Evolutionary conservation across 1,140 invertebrate species (phyloP), one percentile per base, ranked within the genome.

Genomic region (Drosophila lowei): DNA sequence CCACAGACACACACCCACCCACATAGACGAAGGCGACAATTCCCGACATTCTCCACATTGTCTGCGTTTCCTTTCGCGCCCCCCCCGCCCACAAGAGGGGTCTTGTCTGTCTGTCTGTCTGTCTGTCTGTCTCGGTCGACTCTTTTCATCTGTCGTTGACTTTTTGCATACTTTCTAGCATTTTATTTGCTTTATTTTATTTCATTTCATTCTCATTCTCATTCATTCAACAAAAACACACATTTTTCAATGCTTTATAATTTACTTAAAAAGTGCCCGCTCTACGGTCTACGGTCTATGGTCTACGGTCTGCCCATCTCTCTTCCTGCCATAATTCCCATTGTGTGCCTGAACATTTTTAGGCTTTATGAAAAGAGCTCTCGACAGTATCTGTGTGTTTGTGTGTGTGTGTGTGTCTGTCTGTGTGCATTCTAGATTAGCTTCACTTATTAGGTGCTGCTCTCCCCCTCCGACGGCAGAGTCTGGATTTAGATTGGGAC

Each of bases 201-300:
- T 53, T 54, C 9, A 25, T 54, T 44, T 15, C 21, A 50, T 58
- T 38, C 28, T 46, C 44, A 13, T 63, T 60, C 70, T 11, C 30
- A n/a, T 44, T 15, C 21, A 13, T 38, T 38, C 34, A 38, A 38
- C 34, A 38, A 38, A 38, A 38, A 38, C 34, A 38, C 34, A 38
- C 34, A 38, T 38, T 13, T 64, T 67, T 55, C 43, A 76, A 73
- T 68, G 49, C 60, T 73, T 73, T 73, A 76, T 72, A 76, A 76
- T 76, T 76, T 63, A 76, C 58, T 76, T 76, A 63, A 72, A 67
- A 72, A 67, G 55, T 49, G 28, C 47, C 34, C 34, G 34, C 23
- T 5, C n/a, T n/a, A n/a, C 21, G 21, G 21, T 3, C 21, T 23
- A 23, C 23, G 23, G 23, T 1, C 9, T 13, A 4, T 11, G 9